These are phyloP conservation scores for Eueides isabella DNA, from an alignment of 1,140 invertebrate genomes.

Conservation along the genomic window DNA sequence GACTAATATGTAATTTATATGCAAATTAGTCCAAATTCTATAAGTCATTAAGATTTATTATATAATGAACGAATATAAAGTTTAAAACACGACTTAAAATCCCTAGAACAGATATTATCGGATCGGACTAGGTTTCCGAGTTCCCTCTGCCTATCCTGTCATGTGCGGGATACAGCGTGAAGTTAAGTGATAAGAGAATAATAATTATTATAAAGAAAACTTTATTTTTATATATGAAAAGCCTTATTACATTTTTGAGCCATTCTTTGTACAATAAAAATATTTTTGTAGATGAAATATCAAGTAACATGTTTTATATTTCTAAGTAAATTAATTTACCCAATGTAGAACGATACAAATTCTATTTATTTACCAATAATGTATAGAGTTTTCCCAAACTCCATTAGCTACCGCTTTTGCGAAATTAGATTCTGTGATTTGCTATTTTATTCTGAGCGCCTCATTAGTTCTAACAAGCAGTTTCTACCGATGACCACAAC, in stretches of 20 bases:
- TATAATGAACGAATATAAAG: too few species aligned
- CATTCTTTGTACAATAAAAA: not conserved
- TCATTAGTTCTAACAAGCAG: slow-evolving; percentile 48
- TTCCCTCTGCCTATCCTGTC: too few species aligned
- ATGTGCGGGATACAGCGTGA: too few species aligned
- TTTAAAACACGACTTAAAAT: too few species aligned
- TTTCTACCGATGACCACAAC: slow-evolving; percentile 45
- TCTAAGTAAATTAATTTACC: not conserved
- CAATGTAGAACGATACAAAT: not conserved
- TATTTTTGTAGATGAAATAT: not conserved
- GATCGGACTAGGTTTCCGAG: too few species aligned
- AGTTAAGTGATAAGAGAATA: too few species aligned
- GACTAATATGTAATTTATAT: too few species aligned
- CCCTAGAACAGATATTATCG: too few species aligned
- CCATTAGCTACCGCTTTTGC: slow-evolving; percentile 26
- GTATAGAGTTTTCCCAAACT: slow-evolving; percentile 24
- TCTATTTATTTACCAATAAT: slow-evolving; percentile 17
- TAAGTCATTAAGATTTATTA: too few species aligned
- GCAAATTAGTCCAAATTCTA: too few species aligned
- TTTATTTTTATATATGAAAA: not conserved
- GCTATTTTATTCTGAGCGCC: slow-evolving; percentile 32
- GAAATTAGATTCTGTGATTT: slow-evolving; percentile 35
- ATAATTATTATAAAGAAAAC: not conserved
- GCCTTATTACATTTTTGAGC: not conserved
- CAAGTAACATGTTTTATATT: not conserved